Conservation (phyloP, 2,797 vertebrate species). For the Peromyscus nudipes region DNA sequence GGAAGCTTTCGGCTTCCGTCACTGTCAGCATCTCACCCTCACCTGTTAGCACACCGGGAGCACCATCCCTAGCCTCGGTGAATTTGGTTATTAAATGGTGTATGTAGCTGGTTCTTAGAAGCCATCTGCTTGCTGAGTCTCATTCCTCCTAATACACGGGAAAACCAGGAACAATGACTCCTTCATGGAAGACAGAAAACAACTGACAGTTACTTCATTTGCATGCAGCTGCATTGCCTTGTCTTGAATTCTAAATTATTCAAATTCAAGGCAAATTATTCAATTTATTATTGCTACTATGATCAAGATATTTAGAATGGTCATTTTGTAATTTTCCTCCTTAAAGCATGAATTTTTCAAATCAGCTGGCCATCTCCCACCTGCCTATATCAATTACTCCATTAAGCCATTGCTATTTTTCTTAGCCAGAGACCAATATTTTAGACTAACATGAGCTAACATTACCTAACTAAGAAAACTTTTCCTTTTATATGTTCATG, state of each 20-base stretch:
- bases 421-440: neutral
- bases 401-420: constrained; percentile 6
- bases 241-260: constrained; percentile 80
- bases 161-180: neutral
- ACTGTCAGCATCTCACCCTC: neutral
- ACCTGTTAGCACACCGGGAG: neutral
- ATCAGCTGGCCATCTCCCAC: neutral
- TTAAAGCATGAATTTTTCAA: constrained; percentile 62
- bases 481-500: neutral
- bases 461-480: constrained; percentile 48
- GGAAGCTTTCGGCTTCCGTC: neutral
- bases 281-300: constrained; percentile 30
- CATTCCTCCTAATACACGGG: neutral
- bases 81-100: neutral
- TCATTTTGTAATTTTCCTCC: constrained; percentile 47
- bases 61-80: neutral
- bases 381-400: constrained; percentile 32
- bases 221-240: constrained; percentile 81
- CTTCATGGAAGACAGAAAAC: constrained; percentile 33
- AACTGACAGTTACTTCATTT: constrained; percentile 77
- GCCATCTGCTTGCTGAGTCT: neutral
- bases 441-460: constrained; percentile 41
- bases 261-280: constrained; percentile 83
- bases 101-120: constrained; percentile 1
- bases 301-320: constrained; percentile 62